Base-by-base conservation (phyloP, 2,888 invertebrate species). In the Merodon equestris region DNA sequence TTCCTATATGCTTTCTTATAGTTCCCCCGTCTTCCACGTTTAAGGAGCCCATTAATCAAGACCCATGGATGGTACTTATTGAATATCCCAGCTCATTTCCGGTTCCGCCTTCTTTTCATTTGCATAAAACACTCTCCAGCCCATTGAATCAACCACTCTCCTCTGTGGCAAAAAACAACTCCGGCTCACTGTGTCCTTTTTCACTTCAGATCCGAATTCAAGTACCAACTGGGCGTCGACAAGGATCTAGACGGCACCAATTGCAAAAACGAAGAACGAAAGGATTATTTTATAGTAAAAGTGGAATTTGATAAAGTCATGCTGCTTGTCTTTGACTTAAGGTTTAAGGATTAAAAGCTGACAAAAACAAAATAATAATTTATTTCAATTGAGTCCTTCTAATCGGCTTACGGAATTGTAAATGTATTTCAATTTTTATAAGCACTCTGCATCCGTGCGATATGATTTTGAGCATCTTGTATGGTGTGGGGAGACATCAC, bases 371-470 rank as follows among this genome's bases (percentile, higher is more conserved):
- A 75, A 75, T 75, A 81, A 70, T 75, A 81, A 81, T 81, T 81
- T 81, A 81, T 81, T 81, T 81, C 63, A 81, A 81, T 81, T 75
- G 54, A 75, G 66, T 75, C 66, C 60, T 75, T 71, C 71, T 81
- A 81, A 81, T 81, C 81, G 61, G 75, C 81, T 81, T 81, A 81
- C 42, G 34, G 51, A 70, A 70, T 64, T 68, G 14, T 34, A 58
- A 44, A 38, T 38, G 19, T 44, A 51, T 53, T 68, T 13, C 50
- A 58, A 56, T 67, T 67, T 77, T 71, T 68, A 27, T 40, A 60
- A 63, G 53, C 17, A 74, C 63, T 9, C 74, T 79, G 77, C 57
- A 34, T 34, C 10, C 44, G 68, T 48, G 38, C 68, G 77, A 79
- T 79, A 79, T 64, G 74, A 64, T 56, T 15, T 14, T 3, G 40